Conservation (phyloP, 2,113 vertebrate genomes). For the Hemicordylus capensis region DNA sequence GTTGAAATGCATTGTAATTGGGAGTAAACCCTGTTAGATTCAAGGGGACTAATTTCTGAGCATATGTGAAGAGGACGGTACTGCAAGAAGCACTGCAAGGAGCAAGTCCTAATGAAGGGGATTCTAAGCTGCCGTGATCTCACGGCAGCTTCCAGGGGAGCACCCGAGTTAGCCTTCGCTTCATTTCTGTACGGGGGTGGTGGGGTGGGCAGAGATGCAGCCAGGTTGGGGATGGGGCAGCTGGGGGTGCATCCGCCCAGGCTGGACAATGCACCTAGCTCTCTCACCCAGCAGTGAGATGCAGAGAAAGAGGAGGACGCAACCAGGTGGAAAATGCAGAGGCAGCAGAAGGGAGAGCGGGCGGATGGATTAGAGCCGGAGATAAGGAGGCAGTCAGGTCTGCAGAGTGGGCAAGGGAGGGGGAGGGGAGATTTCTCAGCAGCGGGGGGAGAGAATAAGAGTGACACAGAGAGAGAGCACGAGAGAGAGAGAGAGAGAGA, state of each 20-base stretch:
- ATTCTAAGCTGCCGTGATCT: too few relatives aligned
- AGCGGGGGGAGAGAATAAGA: too few relatives aligned
- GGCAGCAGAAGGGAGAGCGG: not conserved
- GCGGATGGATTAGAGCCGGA: conserved; percentile 4
- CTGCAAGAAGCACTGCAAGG: not conserved
- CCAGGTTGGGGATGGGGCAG: not conserved
- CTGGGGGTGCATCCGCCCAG: not conserved
- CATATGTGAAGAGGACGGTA: too few relatives aligned
- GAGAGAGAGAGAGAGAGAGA: too few relatives aligned
- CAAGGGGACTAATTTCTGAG: too few relatives aligned
- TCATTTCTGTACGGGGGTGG: not conserved
- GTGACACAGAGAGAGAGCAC: too few relatives aligned
- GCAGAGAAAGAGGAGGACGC: not conserved
- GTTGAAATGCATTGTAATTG: too few relatives aligned
- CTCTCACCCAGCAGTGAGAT: not conserved
- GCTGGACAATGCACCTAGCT: not conserved
- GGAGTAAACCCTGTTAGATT: too few relatives aligned
- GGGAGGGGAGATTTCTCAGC: not conserved
- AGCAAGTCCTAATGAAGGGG: not conserved
- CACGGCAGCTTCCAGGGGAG: not conserved
- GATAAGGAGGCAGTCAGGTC: conserved; percentile 5
- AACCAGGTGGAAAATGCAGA: conserved; percentile 25
- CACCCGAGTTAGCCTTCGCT: not conserved
- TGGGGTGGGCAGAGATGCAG: not conserved
- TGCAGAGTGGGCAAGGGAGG: not conserved